A percentile compares a stretch with the other conserved stretches of the same genome.
phyloP scores from a whole-genome alignment of 2,888 invertebrate genomes.

The Tachina fera region DNA sequence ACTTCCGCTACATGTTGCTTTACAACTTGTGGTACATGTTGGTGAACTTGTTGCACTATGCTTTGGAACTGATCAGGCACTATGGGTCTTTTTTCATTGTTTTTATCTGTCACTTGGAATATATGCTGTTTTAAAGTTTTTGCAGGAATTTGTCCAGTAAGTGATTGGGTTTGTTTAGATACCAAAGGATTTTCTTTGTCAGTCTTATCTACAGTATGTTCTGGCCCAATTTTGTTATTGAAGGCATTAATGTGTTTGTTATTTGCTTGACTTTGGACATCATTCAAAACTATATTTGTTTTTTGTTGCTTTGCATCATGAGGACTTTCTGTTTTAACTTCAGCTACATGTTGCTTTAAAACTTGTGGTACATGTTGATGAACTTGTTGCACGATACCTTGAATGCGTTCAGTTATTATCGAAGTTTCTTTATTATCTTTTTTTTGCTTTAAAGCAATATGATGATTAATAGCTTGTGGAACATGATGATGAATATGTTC shows the following conservation, averaged over 20 bases:
- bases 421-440: conserved; percentile 7
- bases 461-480: conserved; percentile 1
- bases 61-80: conserved; percentile 13
- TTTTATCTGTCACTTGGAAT: not conserved
- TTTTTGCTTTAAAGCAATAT: not conserved
- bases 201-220: not conserved
- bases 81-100: not conserved
- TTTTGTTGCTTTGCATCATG: not conserved
- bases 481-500: not conserved
- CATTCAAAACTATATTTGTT: not conserved
- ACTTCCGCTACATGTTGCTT: conserved; percentile 39
- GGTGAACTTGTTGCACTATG: conserved; percentile 49
- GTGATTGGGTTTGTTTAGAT: not conserved
- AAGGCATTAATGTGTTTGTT: not conserved
- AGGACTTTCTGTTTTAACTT: conserved; percentile 34
- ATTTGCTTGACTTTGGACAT: not conserved
- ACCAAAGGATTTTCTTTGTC: conserved; percentile 20
- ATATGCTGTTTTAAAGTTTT: too few species aligned
- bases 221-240: not conserved
- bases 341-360: conserved; percentile 22
- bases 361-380: conserved; percentile 39
- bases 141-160: not conserved
- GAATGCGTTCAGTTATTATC: not conserved
- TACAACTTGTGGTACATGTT: conserved; percentile 58
- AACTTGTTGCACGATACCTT: not conserved